Percentiles rank a stretch among this genome's conserved stretches.
These are phyloP conservation scores for Phycodurus eques DNA, from an alignment of 2,113 vertebrate species.

Conservation along the genomic window DNA sequence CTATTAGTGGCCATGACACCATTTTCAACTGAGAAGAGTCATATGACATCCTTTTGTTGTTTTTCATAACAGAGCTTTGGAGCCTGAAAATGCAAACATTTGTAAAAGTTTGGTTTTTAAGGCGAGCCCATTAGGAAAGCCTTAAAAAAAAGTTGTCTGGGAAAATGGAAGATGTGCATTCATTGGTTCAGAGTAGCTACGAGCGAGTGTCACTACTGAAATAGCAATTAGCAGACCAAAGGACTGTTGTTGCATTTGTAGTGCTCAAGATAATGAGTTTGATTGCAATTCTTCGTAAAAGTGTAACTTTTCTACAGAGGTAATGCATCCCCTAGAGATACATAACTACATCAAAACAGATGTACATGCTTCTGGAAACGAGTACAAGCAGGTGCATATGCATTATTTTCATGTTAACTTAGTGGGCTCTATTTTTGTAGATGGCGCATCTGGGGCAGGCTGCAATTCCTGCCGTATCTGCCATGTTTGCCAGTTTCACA, in stretches of 20 bases:
- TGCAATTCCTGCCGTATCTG: too few species aligned
- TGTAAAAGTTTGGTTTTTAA: background rate
- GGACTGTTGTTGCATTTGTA: background rate
- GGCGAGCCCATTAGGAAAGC: background rate
- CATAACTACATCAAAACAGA: background rate
- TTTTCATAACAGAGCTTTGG: background rate
- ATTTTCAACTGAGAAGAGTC: background rate
- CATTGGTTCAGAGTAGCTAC: background rate
- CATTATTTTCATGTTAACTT: too few species aligned
- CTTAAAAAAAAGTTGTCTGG: background rate
- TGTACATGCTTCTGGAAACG: too few species aligned
- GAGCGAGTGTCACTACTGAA: background rate
- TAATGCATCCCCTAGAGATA: background rate
- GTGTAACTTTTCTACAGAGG: background rate
- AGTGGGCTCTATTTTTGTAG: too few species aligned
- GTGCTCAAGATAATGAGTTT: background rate
- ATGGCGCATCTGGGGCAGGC: too few species aligned
- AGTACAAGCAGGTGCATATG: too few species aligned
- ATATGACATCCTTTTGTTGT: background rate
- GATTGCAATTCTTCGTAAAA: background rate
- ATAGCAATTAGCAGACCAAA: background rate
- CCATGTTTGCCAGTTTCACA: too few species aligned
- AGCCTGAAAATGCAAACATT: background rate
- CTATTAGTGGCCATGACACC: background rate
- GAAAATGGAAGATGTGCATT: background rate